phyloP scores from a whole-genome alignment of 2,797 vertebrate species.

The Ibycter americanus region DNA sequence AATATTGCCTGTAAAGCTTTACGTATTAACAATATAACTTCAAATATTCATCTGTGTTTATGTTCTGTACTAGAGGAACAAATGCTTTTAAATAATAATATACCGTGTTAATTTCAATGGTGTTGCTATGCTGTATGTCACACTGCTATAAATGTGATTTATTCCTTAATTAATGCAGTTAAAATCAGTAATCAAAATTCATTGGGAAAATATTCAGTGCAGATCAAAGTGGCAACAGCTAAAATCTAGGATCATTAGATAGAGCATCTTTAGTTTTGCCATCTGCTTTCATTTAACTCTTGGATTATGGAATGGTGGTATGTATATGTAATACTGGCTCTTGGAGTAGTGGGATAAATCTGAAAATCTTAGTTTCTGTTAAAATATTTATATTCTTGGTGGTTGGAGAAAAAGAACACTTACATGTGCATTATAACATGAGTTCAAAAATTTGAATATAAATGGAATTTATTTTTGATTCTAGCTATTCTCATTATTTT shows the following conservation, averaged over 20 bases:
- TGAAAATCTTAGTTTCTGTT: background rate
- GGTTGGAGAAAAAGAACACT: background rate
- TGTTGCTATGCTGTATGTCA: background rate
- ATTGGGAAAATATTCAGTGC: constrained; percentile 11
- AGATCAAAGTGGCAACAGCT: background rate
- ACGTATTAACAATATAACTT: background rate
- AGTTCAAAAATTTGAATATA: background rate
- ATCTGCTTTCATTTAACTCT: constrained; percentile 18
- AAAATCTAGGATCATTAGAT: background rate
- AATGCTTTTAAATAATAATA: background rate
- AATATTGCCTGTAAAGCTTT: background rate
- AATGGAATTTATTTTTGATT: background rate
- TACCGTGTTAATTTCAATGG: background rate
- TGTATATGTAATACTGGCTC: background rate
- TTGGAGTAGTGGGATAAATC: background rate
- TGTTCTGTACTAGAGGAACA: background rate
- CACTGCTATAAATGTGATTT: background rate
- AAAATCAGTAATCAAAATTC: constrained; percentile 46
- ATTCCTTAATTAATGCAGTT: constrained; percentile 28
- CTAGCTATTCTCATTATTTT: background rate
- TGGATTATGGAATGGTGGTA: background rate
- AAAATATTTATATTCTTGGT: background rate
- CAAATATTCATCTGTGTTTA: constrained; percentile 9
- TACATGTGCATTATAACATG: background rate
- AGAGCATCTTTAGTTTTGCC: background rate